Conservation (phyloP, 2,888 invertebrate genomes). For the Hypomecis atomaria region DNA sequence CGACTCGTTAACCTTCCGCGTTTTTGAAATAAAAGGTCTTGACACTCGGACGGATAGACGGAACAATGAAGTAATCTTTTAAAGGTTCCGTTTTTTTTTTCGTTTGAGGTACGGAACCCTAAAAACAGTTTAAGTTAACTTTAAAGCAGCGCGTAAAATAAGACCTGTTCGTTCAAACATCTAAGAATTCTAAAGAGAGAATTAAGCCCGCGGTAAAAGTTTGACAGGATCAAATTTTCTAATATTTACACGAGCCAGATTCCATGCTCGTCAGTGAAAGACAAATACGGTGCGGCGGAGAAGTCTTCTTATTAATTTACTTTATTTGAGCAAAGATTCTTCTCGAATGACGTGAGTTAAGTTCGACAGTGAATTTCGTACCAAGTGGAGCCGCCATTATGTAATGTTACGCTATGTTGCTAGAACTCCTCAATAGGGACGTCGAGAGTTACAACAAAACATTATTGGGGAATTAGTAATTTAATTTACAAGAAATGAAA, state of each 20-base stretch:
- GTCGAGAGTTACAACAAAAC: not conserved
- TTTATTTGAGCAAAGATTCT: constrained; percentile 30
- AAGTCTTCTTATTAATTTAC: constrained; percentile 33
- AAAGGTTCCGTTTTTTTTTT: too few relatives aligned
- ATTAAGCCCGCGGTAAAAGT: constrained; percentile 11
- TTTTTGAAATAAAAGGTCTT: too few relatives aligned
- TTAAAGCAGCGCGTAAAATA: not conserved
- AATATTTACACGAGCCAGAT: constrained; percentile 20
- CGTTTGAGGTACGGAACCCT: too few relatives aligned
- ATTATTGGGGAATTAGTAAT: too few relatives aligned
- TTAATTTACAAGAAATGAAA: too few relatives aligned
- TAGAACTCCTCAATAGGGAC: constrained; percentile 12
- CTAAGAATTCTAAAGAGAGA: constrained; percentile 10
- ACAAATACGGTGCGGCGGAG: constrained; percentile 21
- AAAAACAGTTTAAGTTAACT: not conserved
- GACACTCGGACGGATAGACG: too few relatives aligned
- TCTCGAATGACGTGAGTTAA: constrained; percentile 26
- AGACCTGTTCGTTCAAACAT: not conserved
- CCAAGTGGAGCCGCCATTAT: constrained; percentile 30
- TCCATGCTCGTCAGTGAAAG: constrained; percentile 23
- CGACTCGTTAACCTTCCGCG: too few relatives aligned
- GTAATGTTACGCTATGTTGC: constrained; percentile 7
- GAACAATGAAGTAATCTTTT: too few relatives aligned
- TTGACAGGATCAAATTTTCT: constrained; percentile 23
- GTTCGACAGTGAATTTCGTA: constrained; percentile 31